These are phyloP conservation scores for Heliconius nattereri DNA, from an alignment of 1,140 invertebrate species.

Conservation along the genomic window DNA sequence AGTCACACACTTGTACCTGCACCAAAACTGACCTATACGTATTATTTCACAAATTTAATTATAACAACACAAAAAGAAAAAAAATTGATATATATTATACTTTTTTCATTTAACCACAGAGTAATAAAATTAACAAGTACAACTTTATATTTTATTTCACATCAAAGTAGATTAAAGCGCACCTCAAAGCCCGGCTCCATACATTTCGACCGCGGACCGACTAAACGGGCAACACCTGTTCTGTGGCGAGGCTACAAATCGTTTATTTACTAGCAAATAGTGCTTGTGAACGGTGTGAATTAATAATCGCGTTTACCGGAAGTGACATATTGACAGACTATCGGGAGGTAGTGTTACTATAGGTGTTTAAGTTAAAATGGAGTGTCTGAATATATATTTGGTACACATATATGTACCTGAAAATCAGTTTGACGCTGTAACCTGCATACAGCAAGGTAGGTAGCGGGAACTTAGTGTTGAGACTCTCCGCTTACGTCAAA, in stretches of 20 bases:
- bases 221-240: constrained; percentile 28
- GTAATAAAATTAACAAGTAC: background rate
- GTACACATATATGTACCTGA: too few species aligned
- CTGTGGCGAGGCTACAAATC: background rate
- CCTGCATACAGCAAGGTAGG: too few species aligned
- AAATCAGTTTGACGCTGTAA: too few species aligned
- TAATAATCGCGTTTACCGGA: constrained; percentile 16
- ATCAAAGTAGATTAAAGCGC: constrained; percentile 13
- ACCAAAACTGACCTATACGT: too few species aligned
- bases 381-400: background rate
- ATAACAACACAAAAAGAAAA: too few species aligned
- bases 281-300: constrained; percentile 20
- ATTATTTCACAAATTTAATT: too few species aligned
- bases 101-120: background rate
- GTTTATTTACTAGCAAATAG: constrained; percentile 30
- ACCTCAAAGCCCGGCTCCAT: background rate
- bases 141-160: constrained; percentile 3
- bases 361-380: background rate
- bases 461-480: too few species aligned
- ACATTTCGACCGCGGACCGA: constrained; percentile 18
- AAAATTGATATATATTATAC: too few species aligned
- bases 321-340: constrained; percentile 12
- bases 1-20: too few species aligned
- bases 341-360: background rate
- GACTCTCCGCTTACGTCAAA: too few species aligned